Evolutionary conservation across 2,797 vertebrate genomes (phyloP), one percentile per base, ranked within the genome.

Genomic region (Rallus crepitans): DNA sequence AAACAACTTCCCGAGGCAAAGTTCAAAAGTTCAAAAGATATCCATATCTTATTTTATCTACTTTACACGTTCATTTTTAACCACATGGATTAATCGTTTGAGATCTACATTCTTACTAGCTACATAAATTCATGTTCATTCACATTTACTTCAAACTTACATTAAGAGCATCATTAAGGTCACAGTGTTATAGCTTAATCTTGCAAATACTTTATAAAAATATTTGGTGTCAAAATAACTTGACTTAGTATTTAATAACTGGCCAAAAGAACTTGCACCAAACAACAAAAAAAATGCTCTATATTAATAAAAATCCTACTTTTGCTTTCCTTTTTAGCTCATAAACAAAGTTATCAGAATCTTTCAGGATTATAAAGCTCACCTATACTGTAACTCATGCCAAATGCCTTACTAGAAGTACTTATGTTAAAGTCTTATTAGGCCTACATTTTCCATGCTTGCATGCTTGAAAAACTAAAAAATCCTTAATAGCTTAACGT

Each of bases 171-270:
- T 64, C 56, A 71, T 89, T 95, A 94, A 78, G 56, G 76, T 65
- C 72, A 64, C 45, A 77, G 60, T 45, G 25, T 60, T 94, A 80
- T 2, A 88, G 69, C 40, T 86, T 90, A 71, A 71, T 88, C 50
- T 91, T 90, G 66, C 6, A 91, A 93, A 91, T 80, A 71, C n/a
- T 87, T 75, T 23, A 40, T 42, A 59, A 75, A 94, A 88, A 57
- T 88, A 86, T 83, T 57, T 78, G 48, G 1, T 61, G 53, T 61
- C 72, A 90, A 78, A 91, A 57, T 56, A 68, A 52, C 25, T 94
- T 64, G 45, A 81, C 35, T 94, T 66, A 61, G 15, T 15, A 53
- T 56, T 95, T 55, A 61, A 50, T 88, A 94, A 83, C 20, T 53
- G 33, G 71, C 31, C 3, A 28, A 39, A 94, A 83, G 76, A 27